Evolutionary conservation across 2,113 vertebrate species (phyloP).

Genomic region (Regulus satrapa): DNA sequence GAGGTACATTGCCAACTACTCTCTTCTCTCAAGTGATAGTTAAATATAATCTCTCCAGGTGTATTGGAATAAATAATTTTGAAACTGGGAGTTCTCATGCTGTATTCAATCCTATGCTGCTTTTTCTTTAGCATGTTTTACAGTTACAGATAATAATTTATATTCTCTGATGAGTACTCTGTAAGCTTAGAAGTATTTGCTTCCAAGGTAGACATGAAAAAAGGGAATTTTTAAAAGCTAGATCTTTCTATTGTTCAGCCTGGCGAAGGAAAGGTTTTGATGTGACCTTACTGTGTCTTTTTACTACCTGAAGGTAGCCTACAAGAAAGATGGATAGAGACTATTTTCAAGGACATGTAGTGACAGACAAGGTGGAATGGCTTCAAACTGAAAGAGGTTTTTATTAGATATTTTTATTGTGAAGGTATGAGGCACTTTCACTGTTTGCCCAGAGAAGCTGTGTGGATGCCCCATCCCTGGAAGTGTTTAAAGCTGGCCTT

Average conservation of each 20-base stretch:
- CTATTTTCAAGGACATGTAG: neutral
- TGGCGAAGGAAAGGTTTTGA: rapidly evolving
- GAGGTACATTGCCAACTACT: neutral
- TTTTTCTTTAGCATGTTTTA: neutral
- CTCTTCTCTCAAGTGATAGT: neutral
- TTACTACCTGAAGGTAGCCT: neutral
- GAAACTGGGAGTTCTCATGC: neutral
- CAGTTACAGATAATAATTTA: neutral
- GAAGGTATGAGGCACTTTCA: neutral
- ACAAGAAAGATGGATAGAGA: neutral
- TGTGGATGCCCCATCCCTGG: neutral
- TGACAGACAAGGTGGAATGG: neutral
- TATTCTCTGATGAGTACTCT: neutral
- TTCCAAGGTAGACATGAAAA: neutral
- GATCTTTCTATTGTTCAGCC: neutral
- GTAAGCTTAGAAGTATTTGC: neutral
- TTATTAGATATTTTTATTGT: neutral
- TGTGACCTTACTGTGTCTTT: neutral
- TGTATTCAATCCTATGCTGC: neutral
- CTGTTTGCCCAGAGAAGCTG: neutral
- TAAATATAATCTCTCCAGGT: neutral
- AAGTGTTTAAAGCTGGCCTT: neutral
- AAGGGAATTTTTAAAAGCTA: neutral
- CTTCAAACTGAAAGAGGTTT: neutral
- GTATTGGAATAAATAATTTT: neutral